Evolutionary conservation across 2,888 invertebrate genomes (phyloP).

Genomic region (Agrilus mali): DNA sequence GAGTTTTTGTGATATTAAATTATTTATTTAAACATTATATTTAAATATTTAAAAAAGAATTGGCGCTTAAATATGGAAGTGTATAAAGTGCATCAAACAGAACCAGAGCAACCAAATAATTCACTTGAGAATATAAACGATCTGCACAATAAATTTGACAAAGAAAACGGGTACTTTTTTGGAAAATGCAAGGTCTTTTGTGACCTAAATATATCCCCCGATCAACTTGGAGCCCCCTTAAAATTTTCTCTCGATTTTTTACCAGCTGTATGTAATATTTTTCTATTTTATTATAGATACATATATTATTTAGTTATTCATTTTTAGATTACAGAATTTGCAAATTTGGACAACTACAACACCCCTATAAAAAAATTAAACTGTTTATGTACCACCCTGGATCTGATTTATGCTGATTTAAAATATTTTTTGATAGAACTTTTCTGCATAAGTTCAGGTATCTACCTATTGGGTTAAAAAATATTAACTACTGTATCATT

Average conservation of each 20-base stretch:
- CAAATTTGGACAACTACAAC: conserved; percentile 30
- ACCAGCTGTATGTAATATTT: no score
- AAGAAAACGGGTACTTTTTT: conserved; percentile 27
- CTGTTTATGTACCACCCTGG: conserved; percentile 34
- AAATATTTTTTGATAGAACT: conserved; percentile 33
- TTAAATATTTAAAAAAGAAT: no score
- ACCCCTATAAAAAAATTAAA: conserved; percentile 34
- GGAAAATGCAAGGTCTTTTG: conserved; percentile 27
- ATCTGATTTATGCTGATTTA: conserved; percentile 35
- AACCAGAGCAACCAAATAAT: no score
- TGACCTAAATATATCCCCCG: conserved; percentile 27
- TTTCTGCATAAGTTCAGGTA: conserved; percentile 26
- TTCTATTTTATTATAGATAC: no score
- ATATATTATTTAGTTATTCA: no score
- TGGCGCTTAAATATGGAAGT: no score
- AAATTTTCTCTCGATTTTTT: conserved; percentile 30
- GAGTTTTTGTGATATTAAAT: no score
- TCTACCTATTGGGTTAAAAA: background rate
- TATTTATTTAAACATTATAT: no score
- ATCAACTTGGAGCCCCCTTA: conserved; percentile 31
- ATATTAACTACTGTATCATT: background rate
- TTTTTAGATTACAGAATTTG: conserved; percentile 33
- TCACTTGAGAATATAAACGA: conserved; percentile 6
- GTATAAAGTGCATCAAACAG: no score
- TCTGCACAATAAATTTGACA: conserved; percentile 25